Evolutionary conservation across 2,888 invertebrate genomes (phyloP).

Genomic region (Erannis defoliaria): DNA sequence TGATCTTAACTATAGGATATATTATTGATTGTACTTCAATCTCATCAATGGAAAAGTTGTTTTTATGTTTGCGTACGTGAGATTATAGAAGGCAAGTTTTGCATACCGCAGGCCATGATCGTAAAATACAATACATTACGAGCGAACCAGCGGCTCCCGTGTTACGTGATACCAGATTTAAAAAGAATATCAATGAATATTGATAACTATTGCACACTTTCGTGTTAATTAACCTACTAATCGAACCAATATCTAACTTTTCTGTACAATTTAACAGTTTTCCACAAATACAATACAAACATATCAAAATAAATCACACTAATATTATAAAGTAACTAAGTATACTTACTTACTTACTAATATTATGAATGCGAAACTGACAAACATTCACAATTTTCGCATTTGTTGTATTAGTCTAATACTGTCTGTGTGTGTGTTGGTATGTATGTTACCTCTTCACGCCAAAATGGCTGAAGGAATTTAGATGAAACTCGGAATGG

Average conservation of each 20-base stretch:
- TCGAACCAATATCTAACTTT: constrained; percentile 15
- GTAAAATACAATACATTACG: constrained; percentile 82
- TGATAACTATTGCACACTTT: constrained; percentile 61
- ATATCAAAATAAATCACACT: not conserved
- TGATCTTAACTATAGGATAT: constrained; percentile 46
- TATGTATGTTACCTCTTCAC: too few species aligned
- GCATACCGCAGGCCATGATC: constrained; percentile 79
- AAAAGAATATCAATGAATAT: constrained; percentile 69
- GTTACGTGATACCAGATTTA: constrained; percentile 75
- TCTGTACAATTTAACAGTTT: constrained; percentile 14
- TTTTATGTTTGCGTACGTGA: constrained; percentile 64
- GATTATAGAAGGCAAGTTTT: constrained; percentile 80
- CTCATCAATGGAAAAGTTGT: constrained; percentile 57
- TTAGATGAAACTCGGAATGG: too few species aligned
- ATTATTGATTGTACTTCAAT: constrained; percentile 44
- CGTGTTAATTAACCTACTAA: constrained; percentile 61
- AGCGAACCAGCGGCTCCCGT: constrained; percentile 72
- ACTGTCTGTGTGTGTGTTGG: too few species aligned
- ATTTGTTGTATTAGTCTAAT: too few species aligned
- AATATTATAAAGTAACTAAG: not conserved
- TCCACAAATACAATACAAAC: not conserved
- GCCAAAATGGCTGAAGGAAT: too few species aligned
- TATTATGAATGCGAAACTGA: not conserved
- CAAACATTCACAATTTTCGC: too few species aligned
- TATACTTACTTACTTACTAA: too few species aligned